Percentiles rank a stretch among this genome's conserved stretches.
phyloP scores from a whole-genome alignment of 1,140 invertebrate genomes.

The Neomicropteryx cornuta region DNA sequence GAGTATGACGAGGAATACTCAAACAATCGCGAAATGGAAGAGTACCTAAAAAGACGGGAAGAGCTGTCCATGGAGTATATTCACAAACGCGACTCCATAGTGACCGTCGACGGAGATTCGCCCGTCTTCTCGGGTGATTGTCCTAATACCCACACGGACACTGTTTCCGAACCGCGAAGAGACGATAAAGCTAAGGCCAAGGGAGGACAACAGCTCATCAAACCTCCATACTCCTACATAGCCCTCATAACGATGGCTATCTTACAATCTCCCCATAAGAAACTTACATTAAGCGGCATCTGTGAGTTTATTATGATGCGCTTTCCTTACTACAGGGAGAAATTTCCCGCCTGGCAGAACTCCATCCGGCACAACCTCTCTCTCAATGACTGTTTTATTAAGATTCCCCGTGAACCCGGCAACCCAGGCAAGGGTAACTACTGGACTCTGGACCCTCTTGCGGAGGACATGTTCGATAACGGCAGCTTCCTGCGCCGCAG shows the following conservation, averaged over 20 bases:
- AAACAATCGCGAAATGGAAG: conserved; percentile 11
- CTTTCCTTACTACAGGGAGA: conserved; percentile 92
- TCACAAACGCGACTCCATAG: conserved; percentile 9
- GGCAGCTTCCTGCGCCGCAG: conserved; percentile 90
- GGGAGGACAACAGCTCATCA: conserved; percentile 37
- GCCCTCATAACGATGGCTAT: conserved; percentile 98
- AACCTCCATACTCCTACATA: conserved; percentile 97
- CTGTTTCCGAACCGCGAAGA: too few species aligned
- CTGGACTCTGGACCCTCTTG: conserved; percentile 94
- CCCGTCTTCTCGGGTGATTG: conserved; percentile 9
- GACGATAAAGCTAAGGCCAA: conserved; percentile 6
- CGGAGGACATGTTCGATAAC: conserved; percentile 99
- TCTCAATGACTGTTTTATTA: conserved; percentile 98
- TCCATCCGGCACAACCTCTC: conserved; percentile 95
- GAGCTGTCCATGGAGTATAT: conserved; percentile 13
- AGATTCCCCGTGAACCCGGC: conserved; percentile 94
- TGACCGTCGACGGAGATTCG: conserved; percentile 11
- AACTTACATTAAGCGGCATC: conserved; percentile 92
- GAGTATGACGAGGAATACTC: not conserved
- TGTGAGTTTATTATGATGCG: conserved; percentile 99
- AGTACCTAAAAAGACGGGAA: conserved; percentile 11
- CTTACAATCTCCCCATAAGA: conserved; percentile 92
- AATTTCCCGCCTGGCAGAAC: conserved; percentile 95
- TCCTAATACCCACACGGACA: too few species aligned
- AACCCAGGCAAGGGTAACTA: conserved; percentile 99